Base-by-base conservation (phyloP, 2,797 vertebrate species). In the Limosa lapponica region DNA sequence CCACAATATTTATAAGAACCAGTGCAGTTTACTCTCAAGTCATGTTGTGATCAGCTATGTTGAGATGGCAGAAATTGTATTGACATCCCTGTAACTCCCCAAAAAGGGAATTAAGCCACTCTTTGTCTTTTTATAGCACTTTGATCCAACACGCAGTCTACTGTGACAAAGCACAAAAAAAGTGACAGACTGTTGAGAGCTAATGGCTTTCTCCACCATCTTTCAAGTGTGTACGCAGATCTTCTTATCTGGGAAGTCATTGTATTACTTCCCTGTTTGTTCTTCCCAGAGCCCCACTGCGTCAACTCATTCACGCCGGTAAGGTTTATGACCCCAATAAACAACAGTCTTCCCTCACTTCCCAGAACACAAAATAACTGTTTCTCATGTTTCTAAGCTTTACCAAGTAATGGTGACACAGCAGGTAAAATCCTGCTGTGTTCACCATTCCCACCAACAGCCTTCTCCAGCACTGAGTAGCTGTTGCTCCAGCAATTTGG, bases 291-390 rank as follows among this genome's bases (percentile, higher is more conserved):
- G 13, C 54, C n/a, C 44, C n/a, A 8, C 18, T 24, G 49, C 59
- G 71, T 32, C 62, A 27, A 6, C 11, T 34, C 28, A 2, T 65
- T 94, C 37, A 28, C 0, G 0, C 36, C 36, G 28, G 39, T 28
- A 9, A 57, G 44, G 13, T 94, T 96, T 95, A 93, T 66, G 71
- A 73, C 70, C 71, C 54, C 62, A 75, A 82, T 88, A 89, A 92
- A 43, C 27, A 48, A 54, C 7, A 6, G 13, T 43, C 15, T 86
- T 57, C 22, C n/a, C 36, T 65, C 62, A 14, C 54, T 51, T 74
- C 46, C 71, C 73, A 77, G 36, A 92, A 52, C 14, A 72, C 20
- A 24, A 39, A 82, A 65, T 69, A 87, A 58, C 32, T 64, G 37
- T 52, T 91, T 43, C 65, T 51, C 49, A 10, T 37, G 8, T 59